phyloP scores from a whole-genome alignment of 2,113 vertebrate genomes.

The Amphiprion percula region DNA sequence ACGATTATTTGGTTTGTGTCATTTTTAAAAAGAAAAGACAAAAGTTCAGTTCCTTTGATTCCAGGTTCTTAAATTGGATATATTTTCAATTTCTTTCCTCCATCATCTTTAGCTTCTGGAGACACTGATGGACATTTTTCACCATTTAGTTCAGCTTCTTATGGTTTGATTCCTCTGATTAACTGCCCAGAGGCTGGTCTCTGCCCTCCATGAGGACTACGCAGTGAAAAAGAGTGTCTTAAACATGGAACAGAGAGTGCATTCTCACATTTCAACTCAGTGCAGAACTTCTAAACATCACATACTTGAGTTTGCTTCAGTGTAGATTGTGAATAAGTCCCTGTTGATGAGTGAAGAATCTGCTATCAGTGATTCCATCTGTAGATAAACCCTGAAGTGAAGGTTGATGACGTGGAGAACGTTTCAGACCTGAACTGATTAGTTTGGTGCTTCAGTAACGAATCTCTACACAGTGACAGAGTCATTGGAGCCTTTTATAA shows the following conservation, averaged over 20 bases:
- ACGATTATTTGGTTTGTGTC: too few relatives aligned
- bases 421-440: slow-evolving; percentile 44
- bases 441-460: slow-evolving; percentile 11
- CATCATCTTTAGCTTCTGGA: too few relatives aligned
- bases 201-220: too few relatives aligned
- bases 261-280: background rate
- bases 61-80: too few relatives aligned
- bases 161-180: too few relatives aligned
- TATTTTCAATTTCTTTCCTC: too few relatives aligned
- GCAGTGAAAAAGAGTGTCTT: too few relatives aligned
- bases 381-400: background rate
- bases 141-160: too few relatives aligned
- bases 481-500: slow-evolving; percentile 8
- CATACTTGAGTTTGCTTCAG: background rate
- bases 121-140: too few relatives aligned
- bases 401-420: slow-evolving; percentile 17
- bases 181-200: too few relatives aligned
- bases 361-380: slow-evolving; percentile 11
- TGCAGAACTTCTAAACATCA: background rate
- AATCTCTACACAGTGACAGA: background rate
- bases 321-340: slow-evolving; percentile 5
- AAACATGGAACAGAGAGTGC: background rate
- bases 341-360: slow-evolving; percentile 20
- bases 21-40: too few relatives aligned
- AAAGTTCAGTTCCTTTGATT: too few relatives aligned